Evolutionary conservation across 2,888 invertebrate species (phyloP).

Genomic region (Minunthozetes semirufus): DNA sequence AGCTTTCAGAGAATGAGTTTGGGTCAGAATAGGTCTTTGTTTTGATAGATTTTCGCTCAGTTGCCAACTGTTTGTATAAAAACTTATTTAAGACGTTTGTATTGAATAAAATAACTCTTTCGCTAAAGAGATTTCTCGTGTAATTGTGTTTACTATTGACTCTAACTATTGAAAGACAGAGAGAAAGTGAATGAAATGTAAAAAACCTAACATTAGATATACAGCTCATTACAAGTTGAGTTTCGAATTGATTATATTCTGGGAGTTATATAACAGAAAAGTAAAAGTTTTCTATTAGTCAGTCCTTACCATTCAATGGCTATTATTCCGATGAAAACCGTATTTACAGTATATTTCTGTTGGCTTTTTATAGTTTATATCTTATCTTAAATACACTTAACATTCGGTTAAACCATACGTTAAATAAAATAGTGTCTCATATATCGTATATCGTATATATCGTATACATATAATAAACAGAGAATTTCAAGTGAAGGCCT

Average conservation of each 20-base stretch:
- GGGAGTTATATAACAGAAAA: not conserved
- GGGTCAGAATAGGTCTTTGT: too few relatives aligned
- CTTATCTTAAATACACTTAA: not conserved
- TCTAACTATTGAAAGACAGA: not conserved
- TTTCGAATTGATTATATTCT: not conserved
- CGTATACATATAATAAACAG: not conserved
- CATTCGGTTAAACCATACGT: not conserved
- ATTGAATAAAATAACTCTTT: slow-evolving; percentile 18
- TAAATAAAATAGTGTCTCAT: not conserved
- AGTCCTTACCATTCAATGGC: not conserved
- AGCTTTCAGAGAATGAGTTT: too few relatives aligned
- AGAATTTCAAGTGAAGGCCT: not conserved
- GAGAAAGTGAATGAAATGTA: not conserved
- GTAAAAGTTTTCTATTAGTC: slow-evolving; percentile 11
- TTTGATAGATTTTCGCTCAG: not conserved
- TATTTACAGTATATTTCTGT: not conserved
- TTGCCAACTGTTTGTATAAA: not conserved
- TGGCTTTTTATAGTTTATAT: not conserved
- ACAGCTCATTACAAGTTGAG: slow-evolving; percentile 12
- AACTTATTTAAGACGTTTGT: not conserved
- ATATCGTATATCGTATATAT: not conserved
- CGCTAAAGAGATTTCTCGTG: slow-evolving; percentile 10
- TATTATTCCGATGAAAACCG: not conserved
- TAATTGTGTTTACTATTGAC: slow-evolving; percentile 7
- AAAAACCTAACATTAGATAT: slow-evolving; percentile 10